Percentiles rank a stretch among this genome's conserved stretches.
phyloP scores from a whole-genome alignment of 2,797 vertebrate species.

The Microcaecilia unicolor region DNA sequence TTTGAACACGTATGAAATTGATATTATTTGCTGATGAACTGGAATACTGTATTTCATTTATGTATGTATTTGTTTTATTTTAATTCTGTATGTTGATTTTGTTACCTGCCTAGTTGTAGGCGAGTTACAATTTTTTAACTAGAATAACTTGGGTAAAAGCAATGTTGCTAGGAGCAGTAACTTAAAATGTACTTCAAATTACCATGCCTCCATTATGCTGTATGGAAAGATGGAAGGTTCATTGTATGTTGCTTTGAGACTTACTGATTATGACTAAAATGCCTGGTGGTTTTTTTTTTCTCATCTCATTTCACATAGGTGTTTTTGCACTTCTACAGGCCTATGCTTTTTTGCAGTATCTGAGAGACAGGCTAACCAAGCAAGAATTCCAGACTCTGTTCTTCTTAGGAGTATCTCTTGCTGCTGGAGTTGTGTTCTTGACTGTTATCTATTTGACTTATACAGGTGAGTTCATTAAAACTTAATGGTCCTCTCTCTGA shows the following conservation, averaged over 20 bases:
- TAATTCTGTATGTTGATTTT: too few species aligned
- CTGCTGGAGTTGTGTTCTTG: conserved; percentile 88
- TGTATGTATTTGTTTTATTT: too few species aligned
- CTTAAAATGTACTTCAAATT: neutral
- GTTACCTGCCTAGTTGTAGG: too few species aligned
- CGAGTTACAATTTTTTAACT: too few species aligned
- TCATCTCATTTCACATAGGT: conserved; percentile 47
- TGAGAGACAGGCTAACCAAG: conserved; percentile 89
- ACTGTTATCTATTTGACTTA: conserved; percentile 97
- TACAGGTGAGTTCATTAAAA: conserved; percentile 70
- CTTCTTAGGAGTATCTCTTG: conserved; percentile 90
- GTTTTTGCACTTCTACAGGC: conserved; percentile 94
- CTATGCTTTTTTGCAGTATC: conserved; percentile 92
- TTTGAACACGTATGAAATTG: too few species aligned
- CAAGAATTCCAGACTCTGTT: conserved; percentile 97
- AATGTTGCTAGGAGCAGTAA: too few species aligned
- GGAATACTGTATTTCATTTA: too few species aligned
- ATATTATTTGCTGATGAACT: too few species aligned
- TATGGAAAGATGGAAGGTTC: neutral
- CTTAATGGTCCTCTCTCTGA: neutral
- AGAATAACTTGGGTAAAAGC: too few species aligned
- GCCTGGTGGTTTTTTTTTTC: neutral
- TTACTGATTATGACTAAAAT: neutral
- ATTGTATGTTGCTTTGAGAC: conserved; percentile 19
- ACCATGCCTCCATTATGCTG: neutral